These are phyloP conservation scores for Gyps fulvus DNA, from an alignment of 2,113 vertebrate genomes.

Conservation along the genomic window DNA sequence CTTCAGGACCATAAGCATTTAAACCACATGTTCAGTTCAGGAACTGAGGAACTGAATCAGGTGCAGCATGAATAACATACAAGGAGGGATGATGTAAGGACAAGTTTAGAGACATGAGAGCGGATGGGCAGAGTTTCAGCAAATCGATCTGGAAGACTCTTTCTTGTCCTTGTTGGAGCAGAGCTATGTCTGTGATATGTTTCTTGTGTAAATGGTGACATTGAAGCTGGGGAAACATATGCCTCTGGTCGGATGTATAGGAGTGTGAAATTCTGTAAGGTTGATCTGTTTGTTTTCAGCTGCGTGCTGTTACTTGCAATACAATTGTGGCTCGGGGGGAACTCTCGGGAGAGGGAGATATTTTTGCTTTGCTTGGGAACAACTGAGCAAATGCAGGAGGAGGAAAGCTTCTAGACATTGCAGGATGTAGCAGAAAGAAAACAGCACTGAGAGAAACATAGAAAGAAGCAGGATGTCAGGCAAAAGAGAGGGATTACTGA, in stretches of 20 bases:
- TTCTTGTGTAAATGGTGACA: neutral
- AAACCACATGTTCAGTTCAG: neutral
- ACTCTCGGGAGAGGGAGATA: neutral
- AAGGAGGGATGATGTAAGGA: neutral
- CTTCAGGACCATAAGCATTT: neutral
- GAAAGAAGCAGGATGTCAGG: neutral
- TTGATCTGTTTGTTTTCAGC: neutral
- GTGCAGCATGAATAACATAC: neutral
- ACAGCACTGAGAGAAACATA: neutral
- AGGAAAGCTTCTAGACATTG: neutral
- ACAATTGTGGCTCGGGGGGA: neutral
- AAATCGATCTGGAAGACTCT: neutral
- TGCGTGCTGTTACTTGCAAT: neutral
- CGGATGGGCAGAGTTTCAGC: neutral
- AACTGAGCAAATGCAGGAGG: neutral
- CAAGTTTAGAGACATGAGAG: neutral
- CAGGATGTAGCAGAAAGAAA: neutral
- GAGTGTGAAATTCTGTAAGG: neutral
- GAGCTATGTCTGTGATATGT: neutral
- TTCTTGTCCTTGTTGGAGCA: neutral
- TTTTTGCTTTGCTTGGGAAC: neutral
- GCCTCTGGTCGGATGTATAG: neutral
- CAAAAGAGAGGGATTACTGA: neutral
- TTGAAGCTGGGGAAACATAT: neutral
- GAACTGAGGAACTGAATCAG: neutral